Base-by-base conservation (phyloP, 2,113 vertebrate species). In the Indicator maculatus region DNA sequence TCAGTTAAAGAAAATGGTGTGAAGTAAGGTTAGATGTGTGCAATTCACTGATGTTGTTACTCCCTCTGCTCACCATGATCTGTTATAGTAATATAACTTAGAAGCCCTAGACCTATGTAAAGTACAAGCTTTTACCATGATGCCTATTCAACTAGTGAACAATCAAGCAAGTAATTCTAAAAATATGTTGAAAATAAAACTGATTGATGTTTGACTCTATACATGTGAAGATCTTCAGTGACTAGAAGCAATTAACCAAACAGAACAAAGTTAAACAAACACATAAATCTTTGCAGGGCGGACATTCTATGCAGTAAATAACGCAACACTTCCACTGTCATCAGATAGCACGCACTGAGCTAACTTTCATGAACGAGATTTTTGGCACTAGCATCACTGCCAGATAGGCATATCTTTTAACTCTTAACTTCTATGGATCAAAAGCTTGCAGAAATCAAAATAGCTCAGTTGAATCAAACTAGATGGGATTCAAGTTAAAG, bases 241-340 rank as follows among this genome's bases (percentile, higher is more conserved):
- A 88, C 75, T 90, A 24, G 56, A 63, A 52, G 50, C 30, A 81
- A 94, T 94, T 93, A 96, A 72, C 13, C 16, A 79, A 76, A 38
- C 18, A 90, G 86, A 93, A 93, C 63, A 81, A 93, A 96, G 83
- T 86, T 95, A 90, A 93, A 75, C 33, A 78, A 92, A 88, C 66
- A 69, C 61, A 44, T 88, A 75, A 91, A 89, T 83, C 95, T 90
- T 93, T 30, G n/a, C 55, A 81, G 76, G 50, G 55, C 86, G 65
- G 80, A 88, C 72, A 69, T 71, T 89, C 86, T 50, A 6, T 24
- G 61, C 85, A 74, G 56, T 89, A 95, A 96, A 88, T 80, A 93
- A 89, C 77, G 65, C 72, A 89, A 64, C 58, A 56, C 4, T 4
- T 91, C 69, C 58, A 63, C 30, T 77, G 59, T 55, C 85, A 83